These are phyloP conservation scores for Timema podura DNA, from an alignment of 2,888 invertebrate species.

Conservation along the genomic window DNA sequence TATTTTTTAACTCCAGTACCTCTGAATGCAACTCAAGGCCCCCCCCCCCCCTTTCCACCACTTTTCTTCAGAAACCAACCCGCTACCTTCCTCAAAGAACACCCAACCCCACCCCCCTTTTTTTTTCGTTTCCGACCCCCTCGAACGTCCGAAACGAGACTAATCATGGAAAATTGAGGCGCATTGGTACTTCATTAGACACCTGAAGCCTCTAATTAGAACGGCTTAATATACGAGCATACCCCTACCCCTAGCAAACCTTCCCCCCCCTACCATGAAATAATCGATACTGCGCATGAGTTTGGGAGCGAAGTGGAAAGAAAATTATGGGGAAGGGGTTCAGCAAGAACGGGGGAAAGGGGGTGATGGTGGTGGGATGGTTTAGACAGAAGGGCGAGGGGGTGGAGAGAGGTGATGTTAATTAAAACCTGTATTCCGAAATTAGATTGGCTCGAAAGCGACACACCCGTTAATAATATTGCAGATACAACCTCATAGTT, in stretches of 20 bases:
- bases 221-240: slow-evolving; percentile 5
- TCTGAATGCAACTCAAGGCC: background rate
- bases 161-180: slow-evolving; percentile 15
- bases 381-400: background rate
- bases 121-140: no score
- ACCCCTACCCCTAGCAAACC: slow-evolving; percentile 4
- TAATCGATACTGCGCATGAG: slow-evolving; percentile 8
- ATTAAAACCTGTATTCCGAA: slow-evolving; percentile 23
- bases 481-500: background rate
- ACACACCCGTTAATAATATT: slow-evolving; percentile 10
- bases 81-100: no score
- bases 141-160: background rate
- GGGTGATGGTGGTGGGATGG: background rate
- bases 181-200: slow-evolving; percentile 21
- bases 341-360: background rate
- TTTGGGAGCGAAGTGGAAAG: background rate
- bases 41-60: no score
- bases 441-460: slow-evolving; percentile 15
- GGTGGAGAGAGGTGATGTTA: slow-evolving; percentile 12
- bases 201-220: slow-evolving; percentile 14
- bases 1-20: background rate
- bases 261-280: background rate
- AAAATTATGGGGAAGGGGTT: background rate
- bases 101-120: no score
- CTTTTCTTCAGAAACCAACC: no score